A percentile compares a stretch with the other conserved stretches of the same genome.
phyloP scores from a whole-genome alignment of 2,888 invertebrate genomes.

The Melinopterus prodromus region DNA sequence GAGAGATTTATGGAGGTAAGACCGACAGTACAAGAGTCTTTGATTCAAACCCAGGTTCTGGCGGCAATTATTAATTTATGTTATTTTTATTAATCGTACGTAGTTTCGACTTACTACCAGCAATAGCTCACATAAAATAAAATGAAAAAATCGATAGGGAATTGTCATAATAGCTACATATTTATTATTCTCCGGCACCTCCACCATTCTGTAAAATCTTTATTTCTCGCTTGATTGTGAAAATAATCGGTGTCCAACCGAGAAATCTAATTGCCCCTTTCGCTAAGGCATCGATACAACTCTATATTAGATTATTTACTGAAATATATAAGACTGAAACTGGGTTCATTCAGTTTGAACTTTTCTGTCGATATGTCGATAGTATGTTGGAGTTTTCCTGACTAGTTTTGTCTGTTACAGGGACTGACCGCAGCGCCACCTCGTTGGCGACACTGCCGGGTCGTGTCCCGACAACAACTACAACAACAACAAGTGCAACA shows the following conservation, averaged over 20 bases:
- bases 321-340: not conserved
- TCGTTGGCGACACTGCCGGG: constrained; percentile 60
- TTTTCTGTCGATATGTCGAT: constrained; percentile 13
- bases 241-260: not conserved
- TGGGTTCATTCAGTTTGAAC: not conserved
- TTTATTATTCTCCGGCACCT: no score
- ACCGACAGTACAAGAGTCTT: no score
- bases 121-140: no score
- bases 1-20: no score
- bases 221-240: not conserved
- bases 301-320: not conserved
- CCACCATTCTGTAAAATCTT: not conserved
- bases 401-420: constrained; percentile 60
- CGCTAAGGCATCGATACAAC: not conserved
- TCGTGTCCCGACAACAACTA: constrained; percentile 55
- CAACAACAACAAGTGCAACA: constrained; percentile 31
- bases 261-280: not conserved
- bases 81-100: no score
- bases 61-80: no score
- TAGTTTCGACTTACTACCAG: no score
- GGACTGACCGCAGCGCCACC: constrained; percentile 62
- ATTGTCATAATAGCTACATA: no score
- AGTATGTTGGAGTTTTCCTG: constrained; percentile 42
- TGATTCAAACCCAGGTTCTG: no score
- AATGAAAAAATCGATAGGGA: no score